Conservation (phyloP, 35 echinoderm and acorn worm genomes). For the Chiridota heheva region DNA sequence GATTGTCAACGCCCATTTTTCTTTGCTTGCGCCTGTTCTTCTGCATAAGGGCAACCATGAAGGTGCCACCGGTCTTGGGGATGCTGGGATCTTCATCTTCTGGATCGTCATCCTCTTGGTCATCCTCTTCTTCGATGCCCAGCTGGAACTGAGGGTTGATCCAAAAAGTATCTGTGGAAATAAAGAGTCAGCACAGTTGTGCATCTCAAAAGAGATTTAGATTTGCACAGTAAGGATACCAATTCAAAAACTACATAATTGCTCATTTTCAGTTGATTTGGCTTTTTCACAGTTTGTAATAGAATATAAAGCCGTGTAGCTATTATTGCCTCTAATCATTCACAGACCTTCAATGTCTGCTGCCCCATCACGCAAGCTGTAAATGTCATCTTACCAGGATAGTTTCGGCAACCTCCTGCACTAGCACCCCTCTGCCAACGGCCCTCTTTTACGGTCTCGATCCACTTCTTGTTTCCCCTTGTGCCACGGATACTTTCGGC, state of each 20-base stretch:
- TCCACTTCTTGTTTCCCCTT: conserved; percentile 73
- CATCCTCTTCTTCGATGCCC: conserved; percentile 60
- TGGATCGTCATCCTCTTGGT: conserved; percentile 74
- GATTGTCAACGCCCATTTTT: conserved; percentile 85
- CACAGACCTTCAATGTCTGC: no score
- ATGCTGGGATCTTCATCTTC: conserved; percentile 61
- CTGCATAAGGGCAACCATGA: conserved; percentile 91
- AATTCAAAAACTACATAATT: no score
- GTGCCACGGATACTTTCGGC: conserved; percentile 54
- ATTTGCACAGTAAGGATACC: no score
- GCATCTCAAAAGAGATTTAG: no score
- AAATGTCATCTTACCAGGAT: conserved; percentile 80
- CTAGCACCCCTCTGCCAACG: conserved; percentile 75
- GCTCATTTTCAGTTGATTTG: no score
- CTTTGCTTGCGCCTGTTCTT: conserved; percentile 80
- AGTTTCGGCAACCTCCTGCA: conserved; percentile 96
- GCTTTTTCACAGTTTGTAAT: no score
- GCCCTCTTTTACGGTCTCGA: conserved; percentile 28
- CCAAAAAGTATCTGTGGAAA: conserved; percentile 96
- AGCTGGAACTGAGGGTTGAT: conserved; percentile 92
- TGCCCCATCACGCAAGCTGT: no score
- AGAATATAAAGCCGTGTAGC: no score
- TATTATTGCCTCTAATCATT: no score
- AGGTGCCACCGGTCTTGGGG: conserved; percentile 58
- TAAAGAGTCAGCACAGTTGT: no score